Percentiles rank a stretch among this genome's conserved stretches.
Evolutionary conservation across 2,797 vertebrate species (phyloP).

Genomic region (Eptatretus atami): DNA sequence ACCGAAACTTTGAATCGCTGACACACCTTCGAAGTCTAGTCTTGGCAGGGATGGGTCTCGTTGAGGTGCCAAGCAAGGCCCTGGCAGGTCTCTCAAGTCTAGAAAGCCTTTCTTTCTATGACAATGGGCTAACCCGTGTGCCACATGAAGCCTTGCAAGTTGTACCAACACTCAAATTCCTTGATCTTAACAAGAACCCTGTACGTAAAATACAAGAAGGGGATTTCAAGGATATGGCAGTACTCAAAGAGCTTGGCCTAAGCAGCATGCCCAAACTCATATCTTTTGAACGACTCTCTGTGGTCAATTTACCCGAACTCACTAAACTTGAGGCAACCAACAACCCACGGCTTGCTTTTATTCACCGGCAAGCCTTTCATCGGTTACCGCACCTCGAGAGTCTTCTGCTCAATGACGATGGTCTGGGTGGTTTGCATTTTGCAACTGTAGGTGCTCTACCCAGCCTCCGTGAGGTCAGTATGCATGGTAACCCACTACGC

Average conservation of each 20-base stretch:
- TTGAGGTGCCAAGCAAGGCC: conserved; percentile 35
- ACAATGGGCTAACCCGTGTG: conserved; percentile 43
- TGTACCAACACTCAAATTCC: conserved; percentile 58
- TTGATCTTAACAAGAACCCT: conserved; percentile 80
- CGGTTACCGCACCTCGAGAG: conserved; percentile 53
- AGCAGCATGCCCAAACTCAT: conserved; percentile 91
- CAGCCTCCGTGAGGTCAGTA: conserved; percentile 63
- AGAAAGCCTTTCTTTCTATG: conserved; percentile 83
- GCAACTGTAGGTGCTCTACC: conserved; percentile 49
- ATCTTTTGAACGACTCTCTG: conserved; percentile 56
- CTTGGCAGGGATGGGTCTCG: conserved; percentile 53
- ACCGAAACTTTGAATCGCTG: conserved; percentile 46
- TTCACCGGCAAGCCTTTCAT: conserved; percentile 60
- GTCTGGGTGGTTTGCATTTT: conserved; percentile 56
- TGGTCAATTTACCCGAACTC: conserved; percentile 71
- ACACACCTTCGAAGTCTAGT: conserved; percentile 54
- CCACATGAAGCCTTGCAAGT: conserved; percentile 41
- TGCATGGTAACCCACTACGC: conserved; percentile 74
- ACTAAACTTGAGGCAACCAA: conserved; percentile 89
- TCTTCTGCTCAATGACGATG: conserved; percentile 89
- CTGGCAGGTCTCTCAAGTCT: conserved; percentile 44
- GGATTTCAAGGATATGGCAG: conserved; percentile 59
- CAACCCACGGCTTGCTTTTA: conserved; percentile 65
- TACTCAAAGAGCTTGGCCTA: conserved; percentile 75
- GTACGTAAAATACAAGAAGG: conserved; percentile 46